Conservation (phyloP, 2,113 vertebrate species). For the Thunnus thynnus region DNA sequence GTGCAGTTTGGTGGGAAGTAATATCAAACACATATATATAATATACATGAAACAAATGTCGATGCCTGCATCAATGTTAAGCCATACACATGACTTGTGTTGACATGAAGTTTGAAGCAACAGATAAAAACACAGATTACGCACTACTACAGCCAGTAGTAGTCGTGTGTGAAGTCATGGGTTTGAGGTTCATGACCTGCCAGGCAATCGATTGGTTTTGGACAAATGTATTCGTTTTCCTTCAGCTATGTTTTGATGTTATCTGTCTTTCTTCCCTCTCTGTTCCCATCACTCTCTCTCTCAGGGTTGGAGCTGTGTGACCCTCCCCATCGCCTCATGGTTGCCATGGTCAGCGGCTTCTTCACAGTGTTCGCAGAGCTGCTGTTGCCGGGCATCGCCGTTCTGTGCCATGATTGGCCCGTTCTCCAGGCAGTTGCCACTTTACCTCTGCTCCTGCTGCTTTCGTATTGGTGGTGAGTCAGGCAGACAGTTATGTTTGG, state of each 20-base stretch:
- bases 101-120: background rate
- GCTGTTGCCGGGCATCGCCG: conserved; percentile 87
- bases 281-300: background rate
- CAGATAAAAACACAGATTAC: background rate
- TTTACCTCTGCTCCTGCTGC: conserved; percentile 85
- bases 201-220: conserved; percentile 19
- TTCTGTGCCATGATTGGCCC: conserved; percentile 87
- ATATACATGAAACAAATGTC: background rate
- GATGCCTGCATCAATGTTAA: no score
- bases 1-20: no score
- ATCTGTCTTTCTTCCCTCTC: background rate
- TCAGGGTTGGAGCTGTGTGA: conserved; percentile 92
- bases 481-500: background rate
- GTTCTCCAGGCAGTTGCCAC: conserved; percentile 90
- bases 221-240: conserved; percentile 10
- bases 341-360: conserved; percentile 87
- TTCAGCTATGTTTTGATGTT: conserved; percentile 13
- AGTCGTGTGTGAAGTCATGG: background rate
- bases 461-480: conserved; percentile 91
- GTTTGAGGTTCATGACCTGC: background rate
- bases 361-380: conserved; percentile 89
- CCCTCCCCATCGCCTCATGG: conserved; percentile 86
- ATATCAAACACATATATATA: no score
- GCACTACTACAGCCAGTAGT: background rate
- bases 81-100: background rate